Evolutionary conservation across 2,888 invertebrate species (phyloP).

Genomic region (Selenia dentaria): DNA sequence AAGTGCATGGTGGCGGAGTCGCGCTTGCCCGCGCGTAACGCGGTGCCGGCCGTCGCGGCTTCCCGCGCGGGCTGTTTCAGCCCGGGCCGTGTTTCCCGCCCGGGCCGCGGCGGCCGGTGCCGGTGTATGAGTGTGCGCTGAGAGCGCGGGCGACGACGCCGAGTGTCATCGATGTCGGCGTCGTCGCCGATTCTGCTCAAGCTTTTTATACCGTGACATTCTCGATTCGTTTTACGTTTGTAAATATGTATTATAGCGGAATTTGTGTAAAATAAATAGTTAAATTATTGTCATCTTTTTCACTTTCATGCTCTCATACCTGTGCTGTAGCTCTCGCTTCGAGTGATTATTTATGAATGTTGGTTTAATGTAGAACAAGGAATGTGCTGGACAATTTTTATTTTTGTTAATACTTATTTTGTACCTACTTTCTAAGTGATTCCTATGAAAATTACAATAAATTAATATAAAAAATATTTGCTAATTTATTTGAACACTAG

Average conservation of each 20-base stretch:
- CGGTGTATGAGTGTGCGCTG: conserved; percentile 5
- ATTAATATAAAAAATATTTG: conserved; percentile 22
- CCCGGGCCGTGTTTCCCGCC: neutral
- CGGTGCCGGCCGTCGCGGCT: conserved; percentile 3
- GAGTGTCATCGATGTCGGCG: conserved; percentile 1
- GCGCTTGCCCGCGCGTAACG: conserved; percentile 19
- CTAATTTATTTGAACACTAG: no score
- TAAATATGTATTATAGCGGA: conserved; percentile 85
- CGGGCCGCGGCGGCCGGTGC: conserved; percentile 1
- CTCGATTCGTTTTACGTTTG: conserved; percentile 80
- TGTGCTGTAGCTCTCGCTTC: conserved; percentile 19
- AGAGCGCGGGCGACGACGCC: conserved; percentile 8
- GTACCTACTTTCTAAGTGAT: conserved; percentile 28
- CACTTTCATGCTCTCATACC: conserved; percentile 29
- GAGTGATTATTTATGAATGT: conserved; percentile 29
- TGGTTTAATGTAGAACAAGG: conserved; percentile 27
- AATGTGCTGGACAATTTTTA: conserved; percentile 27
- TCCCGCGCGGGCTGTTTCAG: neutral
- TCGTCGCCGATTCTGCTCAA: conserved; percentile 42
- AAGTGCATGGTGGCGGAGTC: conserved; percentile 17
- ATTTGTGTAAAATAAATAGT: conserved; percentile 80
- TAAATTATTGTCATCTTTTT: conserved; percentile 57
- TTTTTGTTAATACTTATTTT: conserved; percentile 35
- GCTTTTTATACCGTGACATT: conserved; percentile 78
- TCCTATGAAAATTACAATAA: conserved; percentile 36